A percentile compares a stretch with the other conserved stretches of the same genome.
phyloP scores from a whole-genome alignment of 92 coral and sea anemone species.

The Parazoanthus darwini region DNA sequence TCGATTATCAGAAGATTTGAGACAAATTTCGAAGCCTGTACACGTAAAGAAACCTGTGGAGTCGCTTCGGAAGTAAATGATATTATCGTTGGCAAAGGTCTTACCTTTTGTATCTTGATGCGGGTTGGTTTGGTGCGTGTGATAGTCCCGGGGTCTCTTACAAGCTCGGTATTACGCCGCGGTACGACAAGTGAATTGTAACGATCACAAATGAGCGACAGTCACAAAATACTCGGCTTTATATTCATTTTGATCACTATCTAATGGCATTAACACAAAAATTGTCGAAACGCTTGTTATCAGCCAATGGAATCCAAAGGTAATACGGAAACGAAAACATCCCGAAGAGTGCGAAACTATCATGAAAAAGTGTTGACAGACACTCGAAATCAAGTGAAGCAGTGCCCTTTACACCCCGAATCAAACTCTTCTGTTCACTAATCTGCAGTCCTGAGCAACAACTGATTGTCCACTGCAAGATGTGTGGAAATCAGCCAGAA shows the following conservation, averaged over 20 bases:
- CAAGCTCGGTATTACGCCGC: background rate
- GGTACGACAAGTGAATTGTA: background rate
- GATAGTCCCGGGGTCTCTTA: background rate
- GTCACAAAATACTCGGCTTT: conserved; percentile 7
- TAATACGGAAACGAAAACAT: conserved; percentile 3
- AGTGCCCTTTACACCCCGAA: background rate
- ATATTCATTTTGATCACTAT: conserved; percentile 29
- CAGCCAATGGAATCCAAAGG: conserved; percentile 26
- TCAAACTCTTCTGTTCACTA: background rate
- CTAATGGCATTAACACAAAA: conserved; percentile 35
- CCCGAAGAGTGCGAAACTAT: conserved; percentile 29
- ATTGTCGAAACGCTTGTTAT: conserved; percentile 15
- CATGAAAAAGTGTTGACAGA: conserved; percentile 37
- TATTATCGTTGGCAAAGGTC: background rate
- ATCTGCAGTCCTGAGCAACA: background rate
- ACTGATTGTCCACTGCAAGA: background rate
- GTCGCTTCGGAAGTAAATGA: background rate
- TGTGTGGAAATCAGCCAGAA: background rate
- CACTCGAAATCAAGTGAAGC: background rate
- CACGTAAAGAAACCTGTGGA: background rate
- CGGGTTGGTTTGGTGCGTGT: background rate
- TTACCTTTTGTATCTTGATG: background rate
- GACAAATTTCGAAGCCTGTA: background rate
- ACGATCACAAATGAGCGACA: background rate
- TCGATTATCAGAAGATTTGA: background rate